Evolutionary conservation across 64 coral and sea anemone genomes (phyloP).

Genomic region (Montipora sp.): DNA sequence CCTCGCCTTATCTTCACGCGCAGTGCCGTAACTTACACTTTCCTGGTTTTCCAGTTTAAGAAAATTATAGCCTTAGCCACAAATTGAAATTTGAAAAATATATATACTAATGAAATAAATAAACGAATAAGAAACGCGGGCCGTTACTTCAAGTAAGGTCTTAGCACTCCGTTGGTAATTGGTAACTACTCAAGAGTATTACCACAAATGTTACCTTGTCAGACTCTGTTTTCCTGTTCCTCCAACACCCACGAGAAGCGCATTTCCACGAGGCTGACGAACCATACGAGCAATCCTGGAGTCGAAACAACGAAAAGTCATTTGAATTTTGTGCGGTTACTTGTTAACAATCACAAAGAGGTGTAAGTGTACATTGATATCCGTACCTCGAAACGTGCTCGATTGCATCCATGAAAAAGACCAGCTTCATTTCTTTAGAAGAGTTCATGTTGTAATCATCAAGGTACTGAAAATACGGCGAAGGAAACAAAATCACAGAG

Average conservation of each 20-base stretch:
- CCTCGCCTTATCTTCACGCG: too few relatives aligned
- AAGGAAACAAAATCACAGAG: not conserved
- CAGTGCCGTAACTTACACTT: too few relatives aligned
- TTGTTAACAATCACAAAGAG: not conserved
- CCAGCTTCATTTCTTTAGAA: constrained; percentile 99
- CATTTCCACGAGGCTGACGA: constrained; percentile 97
- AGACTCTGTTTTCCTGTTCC: constrained; percentile 98
- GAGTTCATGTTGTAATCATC: constrained; percentile 99
- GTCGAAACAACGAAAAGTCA: not conserved
- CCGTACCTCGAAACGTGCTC: constrained; percentile 92
- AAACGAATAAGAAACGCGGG: too few relatives aligned
- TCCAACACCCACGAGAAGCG: constrained; percentile 94
- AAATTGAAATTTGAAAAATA: too few relatives aligned
- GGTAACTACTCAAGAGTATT: too few relatives aligned
- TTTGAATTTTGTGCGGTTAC: too few relatives aligned
- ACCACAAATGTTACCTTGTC: constrained; percentile 67
- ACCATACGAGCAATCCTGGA: constrained; percentile 97
- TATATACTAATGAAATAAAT: too few relatives aligned
- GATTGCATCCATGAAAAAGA: constrained; percentile 99
- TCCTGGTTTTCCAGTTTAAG: too few relatives aligned
- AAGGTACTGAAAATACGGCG: constrained; percentile 65
- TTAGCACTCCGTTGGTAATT: too few relatives aligned
- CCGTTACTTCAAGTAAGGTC: too few relatives aligned
- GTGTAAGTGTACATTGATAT: not conserved
- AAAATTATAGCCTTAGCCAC: too few relatives aligned